Evolutionary conservation across 92 coral and sea anemone genomes (phyloP), one percentile per base, ranked within the genome.

Genomic region (Zoanthus solanderi): DNA sequence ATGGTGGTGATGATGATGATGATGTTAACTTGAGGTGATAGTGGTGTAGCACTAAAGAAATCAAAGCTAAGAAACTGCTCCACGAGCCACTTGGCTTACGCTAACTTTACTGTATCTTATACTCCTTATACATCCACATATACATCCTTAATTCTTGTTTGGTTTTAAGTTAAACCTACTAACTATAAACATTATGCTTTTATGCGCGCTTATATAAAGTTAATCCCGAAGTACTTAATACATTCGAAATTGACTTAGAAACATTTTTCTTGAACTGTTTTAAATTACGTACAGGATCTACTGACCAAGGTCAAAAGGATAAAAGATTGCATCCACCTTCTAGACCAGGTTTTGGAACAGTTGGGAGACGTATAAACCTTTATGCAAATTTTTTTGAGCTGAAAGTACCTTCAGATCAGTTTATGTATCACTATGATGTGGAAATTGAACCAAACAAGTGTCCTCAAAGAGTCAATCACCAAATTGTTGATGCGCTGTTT

Each of bases 351-450:
- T 89, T 86, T 89, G 97, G 98, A 48, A 90, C 28, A 57, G 88
- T 30, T 63, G 98, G 98, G 29, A 88, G 92, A 23, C 86, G 83
- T 2, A 94, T 95, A 72, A 85, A 67, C 17, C 82, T 95, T 6
- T 90, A 72, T 29, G 91, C 98, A 34, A 95, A 95, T 75, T 95
- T 93, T 78, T 95, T 92, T 69, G 78, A 68, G 31, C 66, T 95
- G 6, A 87, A 58, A 34, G 34, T 95, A 42, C 88, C 93, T 6
- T 18, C 10, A 7, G 74, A 90, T 12, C 85, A 92, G 53, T 91
- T 60, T 58, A 66, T 95, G 11, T 95, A 89, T 50, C 98, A 95
- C 71, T 95, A 95, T 34, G 97, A 95, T 85, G 92, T 95, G 15
- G 91, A 89, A 14, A 94, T 95, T 37, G 83, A 69, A 10, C 97